Evolutionary conservation across 2,113 vertebrate species (phyloP), one percentile per base, ranked within the genome.

Genomic region (Myiozetetes cayanensis): DNA sequence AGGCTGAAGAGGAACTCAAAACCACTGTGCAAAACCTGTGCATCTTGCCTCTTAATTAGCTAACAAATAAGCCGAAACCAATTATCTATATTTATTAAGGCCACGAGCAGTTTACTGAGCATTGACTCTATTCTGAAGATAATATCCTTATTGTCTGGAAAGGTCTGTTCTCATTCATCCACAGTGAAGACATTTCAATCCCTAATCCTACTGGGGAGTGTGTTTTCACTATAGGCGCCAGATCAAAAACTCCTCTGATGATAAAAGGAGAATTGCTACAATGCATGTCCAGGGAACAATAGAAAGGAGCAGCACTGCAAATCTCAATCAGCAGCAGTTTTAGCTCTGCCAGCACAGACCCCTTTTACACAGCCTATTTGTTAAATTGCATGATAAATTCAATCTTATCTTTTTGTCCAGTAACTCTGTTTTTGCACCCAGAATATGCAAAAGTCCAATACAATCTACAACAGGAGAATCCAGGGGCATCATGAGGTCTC

Each of bases 11-110:
- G 49, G 70, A 81, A 28, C 44, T 59, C n/a, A 30, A 74, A 91
- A 18, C 10, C 1, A 4, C 33, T 6, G 23, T 47, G n/a, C 13
- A 71, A 41, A 82, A 43, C 25, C 50, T 65, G 37, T 62, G 56
- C 27, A 50, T 55, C 43, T 91, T 81, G 56, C 27, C 55, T 92
- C 92, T 87, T 74, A 96, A 93, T 95, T 96, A 89, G 62, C 75
- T 76, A 46, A 61, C 46, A 80, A 90, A 90, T 94, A 76, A 94
- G 58, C 58, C 79, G 81, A 95, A 95, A 78, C 35, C 35, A 72
- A 82, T 87, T 87, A 82, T 31, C 21, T 85, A 3, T 75, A 89
- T 82, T 82, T 72, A 78, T 85, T 71, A 85, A 82, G 63, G 41
- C 70, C 70, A 93, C 78, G 24, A 91, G 62, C 56, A 81, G 73